These are phyloP conservation scores for Hylia prasina DNA, from an alignment of 2,113 vertebrate genomes.

Conservation along the genomic window DNA sequence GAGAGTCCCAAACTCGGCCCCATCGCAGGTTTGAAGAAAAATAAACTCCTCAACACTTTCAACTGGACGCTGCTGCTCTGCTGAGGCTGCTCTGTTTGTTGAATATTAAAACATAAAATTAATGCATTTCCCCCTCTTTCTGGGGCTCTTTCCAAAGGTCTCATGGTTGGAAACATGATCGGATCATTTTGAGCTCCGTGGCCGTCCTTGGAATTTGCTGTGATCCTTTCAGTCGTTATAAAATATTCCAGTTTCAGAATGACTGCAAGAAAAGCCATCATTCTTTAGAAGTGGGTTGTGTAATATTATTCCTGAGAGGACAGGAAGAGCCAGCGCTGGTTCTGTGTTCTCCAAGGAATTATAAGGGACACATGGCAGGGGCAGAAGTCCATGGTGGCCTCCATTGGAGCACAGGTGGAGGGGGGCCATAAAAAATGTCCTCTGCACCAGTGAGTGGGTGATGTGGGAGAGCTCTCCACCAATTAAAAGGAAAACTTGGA, in stretches of 20 bases:
- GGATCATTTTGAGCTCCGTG: slow-evolving; percentile 33
- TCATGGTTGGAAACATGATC: slow-evolving; percentile 61
- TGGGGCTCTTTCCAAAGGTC: slow-evolving; percentile 62
- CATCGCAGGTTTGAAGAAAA: slow-evolving; percentile 80
- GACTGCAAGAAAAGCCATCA: background rate
- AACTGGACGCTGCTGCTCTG: slow-evolving; percentile 66
- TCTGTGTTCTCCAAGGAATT: background rate
- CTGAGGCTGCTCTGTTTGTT: slow-evolving; percentile 71
- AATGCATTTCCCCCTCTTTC: slow-evolving; percentile 65
- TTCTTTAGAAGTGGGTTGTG: background rate
- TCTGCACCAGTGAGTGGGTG: background rate
- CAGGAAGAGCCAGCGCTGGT: background rate
- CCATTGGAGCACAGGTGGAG: background rate
- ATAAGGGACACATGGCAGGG: background rate
- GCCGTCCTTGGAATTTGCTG: slow-evolving; percentile 36
- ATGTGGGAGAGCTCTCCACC: background rate
- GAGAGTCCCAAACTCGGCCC: slow-evolving; percentile 71
- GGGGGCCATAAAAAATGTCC: background rate
- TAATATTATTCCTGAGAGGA: background rate
- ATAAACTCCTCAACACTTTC: slow-evolving; percentile 81
- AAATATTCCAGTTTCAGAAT: slow-evolving; percentile 9
- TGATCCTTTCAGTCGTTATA: slow-evolving; percentile 21
- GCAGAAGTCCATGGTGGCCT: background rate
- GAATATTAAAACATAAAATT: slow-evolving; percentile 73
- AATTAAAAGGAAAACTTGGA: background rate